These are phyloP conservation scores for Nineta flava DNA, from an alignment of 2,888 invertebrate genomes.

Conservation along the genomic window DNA sequence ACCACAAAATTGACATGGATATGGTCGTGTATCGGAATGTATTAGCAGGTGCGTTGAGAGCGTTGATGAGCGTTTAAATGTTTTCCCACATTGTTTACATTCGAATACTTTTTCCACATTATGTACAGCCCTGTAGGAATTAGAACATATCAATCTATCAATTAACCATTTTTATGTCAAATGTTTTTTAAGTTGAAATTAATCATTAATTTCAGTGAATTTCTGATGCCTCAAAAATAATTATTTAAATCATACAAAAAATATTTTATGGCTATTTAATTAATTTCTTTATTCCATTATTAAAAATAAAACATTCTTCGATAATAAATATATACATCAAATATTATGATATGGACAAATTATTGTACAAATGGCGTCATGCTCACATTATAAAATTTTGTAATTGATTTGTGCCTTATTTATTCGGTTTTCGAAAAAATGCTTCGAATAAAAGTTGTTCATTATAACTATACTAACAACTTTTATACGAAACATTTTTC, in stretches of 20 bases:
- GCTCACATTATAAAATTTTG: too few species aligned
- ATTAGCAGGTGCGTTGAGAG: conserved; percentile 93
- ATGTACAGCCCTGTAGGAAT: conserved; percentile 63
- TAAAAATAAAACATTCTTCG: too few species aligned
- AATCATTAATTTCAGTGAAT: background rate
- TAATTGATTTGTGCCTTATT: too few species aligned
- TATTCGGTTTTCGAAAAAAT: too few species aligned
- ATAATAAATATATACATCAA: too few species aligned
- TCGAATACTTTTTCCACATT: conserved; percentile 87
- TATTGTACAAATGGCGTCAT: too few species aligned
- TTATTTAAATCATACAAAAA: background rate
- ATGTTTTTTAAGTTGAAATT: background rate
- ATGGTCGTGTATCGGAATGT: conserved; percentile 92
- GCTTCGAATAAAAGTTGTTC: too few species aligned
- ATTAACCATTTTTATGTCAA: background rate
- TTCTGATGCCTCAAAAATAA: background rate
- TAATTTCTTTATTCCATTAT: too few species aligned
- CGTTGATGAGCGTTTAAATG: conserved; percentile 91
- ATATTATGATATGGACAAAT: too few species aligned
- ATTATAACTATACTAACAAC: too few species aligned
- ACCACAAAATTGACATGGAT: conserved; percentile 96
- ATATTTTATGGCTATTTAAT: too few species aligned
- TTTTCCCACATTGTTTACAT: conserved; percentile 94
- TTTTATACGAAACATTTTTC: too few species aligned
- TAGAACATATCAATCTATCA: conserved; percentile 11